Evolutionary conservation across 2,888 invertebrate species (phyloP), one percentile per base, ranked within the genome.

Genomic region (Anarsia innoxiella): DNA sequence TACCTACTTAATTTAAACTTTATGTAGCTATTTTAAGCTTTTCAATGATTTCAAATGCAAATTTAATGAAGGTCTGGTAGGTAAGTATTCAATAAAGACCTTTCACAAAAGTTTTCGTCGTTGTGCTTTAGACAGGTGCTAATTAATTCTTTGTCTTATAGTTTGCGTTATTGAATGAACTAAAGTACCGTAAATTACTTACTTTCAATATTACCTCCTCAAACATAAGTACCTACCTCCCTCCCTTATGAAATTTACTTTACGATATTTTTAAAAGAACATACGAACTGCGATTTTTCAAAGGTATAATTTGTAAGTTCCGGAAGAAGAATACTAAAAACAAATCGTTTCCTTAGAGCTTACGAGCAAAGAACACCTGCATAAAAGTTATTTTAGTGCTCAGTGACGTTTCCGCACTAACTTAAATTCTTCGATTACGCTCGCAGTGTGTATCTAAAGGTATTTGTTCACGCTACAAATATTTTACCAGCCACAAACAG

Each of bases 381-480:
- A 41, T 37, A 38, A 37, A 41, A 41, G 37, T 41, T 41, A 41
- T 41, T 38, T 27, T 37, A 23, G 31, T 37, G 29, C 30, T 32
- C 37, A 30, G 31, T 35, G 37, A 37, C 41, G 32, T 35, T 37
- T 41, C 28, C 29, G 31, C 35, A 35, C 41, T 31, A 41, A 41
- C 37, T 38, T 37, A 41, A 41, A 38, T 41, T 37, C 32, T 32
- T 26, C 36, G 34, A 41, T 37, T 37, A 37, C 40, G 35, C 34
- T 34, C 14, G 31, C 34, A 35, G 29, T 34, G n/a, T n/a, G n/a
- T n/a, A n/a, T n/a, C n/a, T n/a, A 26, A 33, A 23, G 26, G 25
- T 15, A 26, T 33, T 33, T 33, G 14, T 33, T 33, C 33, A 33
- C 33, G n/a, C 33, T n/a, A n/a, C n/a, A n/a, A n/a, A n/a, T n/a